phyloP scores from a whole-genome alignment of 2,888 invertebrate species.

The Microchrysa polita region DNA sequence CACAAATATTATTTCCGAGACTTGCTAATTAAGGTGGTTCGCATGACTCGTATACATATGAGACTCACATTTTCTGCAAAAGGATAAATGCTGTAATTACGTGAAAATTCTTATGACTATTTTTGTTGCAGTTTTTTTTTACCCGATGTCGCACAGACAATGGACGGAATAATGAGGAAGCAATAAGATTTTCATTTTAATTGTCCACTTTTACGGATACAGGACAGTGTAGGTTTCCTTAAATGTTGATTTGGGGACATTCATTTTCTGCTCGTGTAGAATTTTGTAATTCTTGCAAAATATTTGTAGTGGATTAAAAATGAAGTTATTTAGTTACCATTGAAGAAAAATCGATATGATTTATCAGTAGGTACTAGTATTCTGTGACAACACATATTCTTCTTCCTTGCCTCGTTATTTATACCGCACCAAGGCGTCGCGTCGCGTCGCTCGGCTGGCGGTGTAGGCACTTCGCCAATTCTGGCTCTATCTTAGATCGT shows the following conservation, averaged over 20 bases:
- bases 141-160: not conserved
- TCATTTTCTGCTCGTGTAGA: not conserved
- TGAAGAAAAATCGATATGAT: too few species aligned
- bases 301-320: not conserved
- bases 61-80: slow-evolving; percentile 4
- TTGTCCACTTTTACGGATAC: not conserved
- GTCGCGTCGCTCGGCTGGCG: too few species aligned
- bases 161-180: slow-evolving; percentile 16
- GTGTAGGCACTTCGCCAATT: too few species aligned
- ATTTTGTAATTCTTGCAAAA: not conserved
- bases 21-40: slow-evolving; percentile 33
- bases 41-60: slow-evolving; percentile 12
- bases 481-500: too few species aligned
- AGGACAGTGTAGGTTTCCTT: not conserved
- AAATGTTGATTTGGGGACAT: not conserved
- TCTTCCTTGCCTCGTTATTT: too few species aligned
- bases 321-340: not conserved
- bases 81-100: slow-evolving; percentile 35
- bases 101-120: slow-evolving; percentile 15
- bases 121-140: not conserved
- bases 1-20: slow-evolving; percentile 5
- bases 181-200: slow-evolving; percentile 9
- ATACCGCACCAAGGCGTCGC: too few species aligned
- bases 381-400: too few species aligned
- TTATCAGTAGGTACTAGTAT: too few species aligned